phyloP scores from a whole-genome alignment of 1,140 invertebrate species.

The Drosophila watanabei region DNA sequence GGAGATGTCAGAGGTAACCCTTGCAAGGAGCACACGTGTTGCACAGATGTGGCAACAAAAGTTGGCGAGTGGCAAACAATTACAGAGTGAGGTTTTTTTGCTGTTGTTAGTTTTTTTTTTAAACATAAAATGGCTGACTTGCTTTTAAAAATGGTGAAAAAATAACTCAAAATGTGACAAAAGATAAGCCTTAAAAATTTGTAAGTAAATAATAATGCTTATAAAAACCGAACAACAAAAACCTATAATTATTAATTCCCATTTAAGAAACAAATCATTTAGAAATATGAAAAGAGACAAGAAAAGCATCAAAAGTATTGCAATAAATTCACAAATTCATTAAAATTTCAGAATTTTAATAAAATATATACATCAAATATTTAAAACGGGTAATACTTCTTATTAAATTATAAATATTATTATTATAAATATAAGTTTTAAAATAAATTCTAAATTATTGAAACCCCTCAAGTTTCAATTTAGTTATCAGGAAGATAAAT shows the following conservation, averaged over 20 bases:
- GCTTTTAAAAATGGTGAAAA: not conserved
- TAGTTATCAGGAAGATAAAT: not conserved
- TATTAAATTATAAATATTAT: not conserved
- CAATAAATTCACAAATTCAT: too few relatives aligned
- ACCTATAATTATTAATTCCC: too few relatives aligned
- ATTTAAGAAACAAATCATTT: too few relatives aligned
- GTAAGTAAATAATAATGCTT: not conserved
- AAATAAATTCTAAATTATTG: not conserved
- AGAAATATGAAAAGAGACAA: too few relatives aligned
- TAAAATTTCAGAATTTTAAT: too few relatives aligned
- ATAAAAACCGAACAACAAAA: not conserved
- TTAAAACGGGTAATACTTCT: not conserved
- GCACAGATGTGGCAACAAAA: slow-evolving; percentile 45
- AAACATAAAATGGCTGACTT: not conserved
- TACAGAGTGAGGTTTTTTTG: slow-evolving; percentile 14
- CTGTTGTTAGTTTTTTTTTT: not conserved
- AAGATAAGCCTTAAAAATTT: not conserved
- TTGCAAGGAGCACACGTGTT: slow-evolving; percentile 40
- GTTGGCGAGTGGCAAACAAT: slow-evolving; percentile 45
- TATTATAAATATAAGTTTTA: not conserved
- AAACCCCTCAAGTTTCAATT: not conserved
- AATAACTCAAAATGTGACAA: not conserved
- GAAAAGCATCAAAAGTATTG: too few relatives aligned
- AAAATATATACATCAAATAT: not conserved
- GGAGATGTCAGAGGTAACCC: slow-evolving; percentile 6